Evolutionary conservation across 2,888 invertebrate species (phyloP).

Genomic region (Seira ritae): DNA sequence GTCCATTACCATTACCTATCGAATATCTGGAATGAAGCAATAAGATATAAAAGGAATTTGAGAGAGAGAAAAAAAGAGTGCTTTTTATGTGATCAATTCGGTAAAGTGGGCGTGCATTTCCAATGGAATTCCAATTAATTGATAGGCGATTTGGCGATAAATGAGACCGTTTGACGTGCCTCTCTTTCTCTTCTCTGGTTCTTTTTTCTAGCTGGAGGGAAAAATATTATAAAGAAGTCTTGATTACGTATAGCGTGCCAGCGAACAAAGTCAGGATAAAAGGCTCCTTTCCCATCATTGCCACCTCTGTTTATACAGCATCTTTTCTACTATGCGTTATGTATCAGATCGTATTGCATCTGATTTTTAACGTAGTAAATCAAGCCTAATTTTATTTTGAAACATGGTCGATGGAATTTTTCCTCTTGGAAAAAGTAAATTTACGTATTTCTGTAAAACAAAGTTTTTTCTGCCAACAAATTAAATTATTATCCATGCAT

Average conservation of each 20-base stretch:
- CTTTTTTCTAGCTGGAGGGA: slow-evolving; percentile 34
- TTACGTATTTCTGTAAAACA: too few relatives aligned
- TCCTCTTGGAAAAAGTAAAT: too few relatives aligned
- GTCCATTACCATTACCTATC: too few relatives aligned
- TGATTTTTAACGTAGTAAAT: too few relatives aligned
- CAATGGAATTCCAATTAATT: slow-evolving; percentile 73
- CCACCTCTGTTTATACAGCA: slow-evolving; percentile 2
- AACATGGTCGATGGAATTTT: too few relatives aligned
- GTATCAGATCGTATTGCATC: too few relatives aligned
- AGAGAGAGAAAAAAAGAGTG: slow-evolving; percentile 33
- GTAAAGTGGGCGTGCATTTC: slow-evolving; percentile 68
- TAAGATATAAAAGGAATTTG: slow-evolving; percentile 20
- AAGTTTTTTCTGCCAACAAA: slow-evolving; percentile 36
- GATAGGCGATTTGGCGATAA: slow-evolving; percentile 73
- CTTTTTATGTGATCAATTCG: slow-evolving; percentile 63
- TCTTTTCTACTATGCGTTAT: too few relatives aligned
- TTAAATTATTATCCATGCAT: slow-evolving; percentile 35
- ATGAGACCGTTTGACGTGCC: slow-evolving; percentile 71
- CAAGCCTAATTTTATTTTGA: too few relatives aligned
- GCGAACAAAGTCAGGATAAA: slow-evolving; percentile 27
- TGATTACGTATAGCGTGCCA: slow-evolving; percentile 61
- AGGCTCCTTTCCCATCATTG: slow-evolving; percentile 17
- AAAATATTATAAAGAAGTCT: slow-evolving; percentile 33
- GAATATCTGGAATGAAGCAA: slow-evolving; percentile 22
- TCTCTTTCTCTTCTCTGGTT: slow-evolving; percentile 23